phyloP scores from a whole-genome alignment of 2,888 invertebrate species.

The Ophion ventricosus region DNA sequence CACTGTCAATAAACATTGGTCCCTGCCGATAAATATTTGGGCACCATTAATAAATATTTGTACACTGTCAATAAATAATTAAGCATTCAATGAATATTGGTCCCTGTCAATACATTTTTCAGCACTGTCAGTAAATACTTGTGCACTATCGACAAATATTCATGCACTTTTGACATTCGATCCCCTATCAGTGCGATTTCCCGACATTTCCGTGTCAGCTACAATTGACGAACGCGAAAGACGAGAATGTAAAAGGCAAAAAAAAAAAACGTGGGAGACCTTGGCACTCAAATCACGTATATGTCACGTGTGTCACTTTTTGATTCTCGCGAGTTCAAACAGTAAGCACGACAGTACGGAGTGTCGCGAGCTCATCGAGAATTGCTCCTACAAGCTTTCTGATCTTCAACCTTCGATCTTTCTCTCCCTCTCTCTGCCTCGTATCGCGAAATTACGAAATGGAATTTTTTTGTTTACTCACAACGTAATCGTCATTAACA shows the following conservation, averaged over 20 bases:
- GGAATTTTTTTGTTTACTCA: background rate
- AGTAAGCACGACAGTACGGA: background rate
- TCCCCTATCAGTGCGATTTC: background rate
- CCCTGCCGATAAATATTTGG: too few species aligned
- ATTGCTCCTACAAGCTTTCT: background rate
- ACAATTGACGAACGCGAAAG: background rate
- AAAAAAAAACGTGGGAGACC: background rate
- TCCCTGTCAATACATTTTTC: background rate
- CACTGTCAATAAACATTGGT: too few species aligned
- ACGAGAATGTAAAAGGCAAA: background rate
- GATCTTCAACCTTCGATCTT: background rate
- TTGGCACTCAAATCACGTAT: constrained; percentile 35
- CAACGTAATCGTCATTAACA: background rate
- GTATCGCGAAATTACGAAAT: background rate
- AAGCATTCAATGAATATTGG: background rate
- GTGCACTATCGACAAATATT: background rate
- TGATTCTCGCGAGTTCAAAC: constrained; percentile 17
- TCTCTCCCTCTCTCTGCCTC: background rate
- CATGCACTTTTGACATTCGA: background rate
- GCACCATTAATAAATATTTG: too few species aligned
- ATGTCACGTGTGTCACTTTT: constrained; percentile 25
- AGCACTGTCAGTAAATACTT: background rate
- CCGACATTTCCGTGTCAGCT: background rate
- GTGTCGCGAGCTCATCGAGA: constrained; percentile 11
- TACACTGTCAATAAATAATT: too few species aligned